Evolutionary conservation across 2,888 invertebrate species (phyloP), one percentile per base, ranked within the genome.

Genomic region (Temnothorax ravouxi): DNA sequence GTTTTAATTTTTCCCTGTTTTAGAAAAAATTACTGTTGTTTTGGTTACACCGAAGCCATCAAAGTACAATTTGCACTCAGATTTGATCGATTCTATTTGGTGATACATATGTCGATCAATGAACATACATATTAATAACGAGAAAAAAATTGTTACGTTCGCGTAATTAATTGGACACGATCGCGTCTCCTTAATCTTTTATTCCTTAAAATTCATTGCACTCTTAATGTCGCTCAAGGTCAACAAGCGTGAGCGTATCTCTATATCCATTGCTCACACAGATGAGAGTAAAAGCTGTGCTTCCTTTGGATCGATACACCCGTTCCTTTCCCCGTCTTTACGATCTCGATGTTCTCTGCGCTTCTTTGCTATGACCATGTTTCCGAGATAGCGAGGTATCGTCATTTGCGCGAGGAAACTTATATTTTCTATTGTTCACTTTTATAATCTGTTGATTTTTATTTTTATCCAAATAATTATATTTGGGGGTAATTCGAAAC

Each of bases 161-260:
- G 15, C 47, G 18, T n/a, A 34, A 69, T n/a, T 47, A 64, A 25
- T 8, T 47, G 15, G 6, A 34, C 1, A 21, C 9, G 59, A 34
- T 34, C 34, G 62, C 29, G 47, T 50, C 56, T 74, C 86, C 84
- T 88, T 86, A 81, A 64, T 69, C 71, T 84, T 88, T 66, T 77
- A 66, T 47, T 34, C 25, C n/a, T 47, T 25, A 69, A 83, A 74
- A 66, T 41, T 87, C 29, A 66, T 80, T 62, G 59, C 59, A 59
- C 59, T 59, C 56, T 84, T 89, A 84, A 87, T 85, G 52, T 77
- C 54, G n/a, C 21, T 21, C 80, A 88, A 88, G 89, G 87, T 83
- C 74, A 54, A 77, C 15, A 47, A 41, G 52, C 66, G 29, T 54
- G 77, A 83, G 34, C 76, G 64, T 52, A 52, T 54, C 38, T 64